phyloP scores from a whole-genome alignment of 35 echinoderm and acorn worm species.

The Heliocidaris tuberculata region DNA sequence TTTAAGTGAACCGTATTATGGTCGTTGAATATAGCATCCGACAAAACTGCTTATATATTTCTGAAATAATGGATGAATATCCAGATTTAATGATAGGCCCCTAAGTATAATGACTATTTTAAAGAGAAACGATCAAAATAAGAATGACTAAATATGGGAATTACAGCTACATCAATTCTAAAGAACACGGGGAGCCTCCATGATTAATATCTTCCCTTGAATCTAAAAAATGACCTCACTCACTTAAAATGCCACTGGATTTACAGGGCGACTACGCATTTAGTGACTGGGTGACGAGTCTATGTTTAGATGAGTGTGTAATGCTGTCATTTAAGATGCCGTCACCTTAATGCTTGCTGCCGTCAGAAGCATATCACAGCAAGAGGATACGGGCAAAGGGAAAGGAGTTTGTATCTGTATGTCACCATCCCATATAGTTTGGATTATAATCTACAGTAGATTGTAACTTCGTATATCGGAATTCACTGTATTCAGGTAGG shows the following conservation, averaged over 20 bases:
- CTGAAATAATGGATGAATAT: no score
- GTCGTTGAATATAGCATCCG: no score
- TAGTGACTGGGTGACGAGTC: background rate
- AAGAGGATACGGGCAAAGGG: background rate
- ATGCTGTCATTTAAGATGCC: background rate
- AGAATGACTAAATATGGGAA: no score
- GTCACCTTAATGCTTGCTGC: background rate
- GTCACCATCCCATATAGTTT: background rate
- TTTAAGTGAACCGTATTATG: no score
- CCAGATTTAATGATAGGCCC: no score
- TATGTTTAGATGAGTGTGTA: conserved; percentile 4
- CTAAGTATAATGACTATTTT: no score
- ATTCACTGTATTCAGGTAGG: background rate
- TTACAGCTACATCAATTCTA: background rate
- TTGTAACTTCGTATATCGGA: background rate
- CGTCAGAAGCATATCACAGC: background rate
- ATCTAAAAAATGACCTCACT: background rate
- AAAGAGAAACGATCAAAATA: no score
- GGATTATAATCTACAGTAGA: background rate
- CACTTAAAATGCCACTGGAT: background rate
- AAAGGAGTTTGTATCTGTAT: background rate
- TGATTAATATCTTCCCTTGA: background rate
- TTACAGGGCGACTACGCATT: background rate
- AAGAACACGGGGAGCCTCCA: background rate
- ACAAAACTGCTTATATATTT: no score